Evolutionary conservation across 2,113 vertebrate species (phyloP), one percentile per base, ranked within the genome.

Genomic region (Sciurus niger): DNA sequence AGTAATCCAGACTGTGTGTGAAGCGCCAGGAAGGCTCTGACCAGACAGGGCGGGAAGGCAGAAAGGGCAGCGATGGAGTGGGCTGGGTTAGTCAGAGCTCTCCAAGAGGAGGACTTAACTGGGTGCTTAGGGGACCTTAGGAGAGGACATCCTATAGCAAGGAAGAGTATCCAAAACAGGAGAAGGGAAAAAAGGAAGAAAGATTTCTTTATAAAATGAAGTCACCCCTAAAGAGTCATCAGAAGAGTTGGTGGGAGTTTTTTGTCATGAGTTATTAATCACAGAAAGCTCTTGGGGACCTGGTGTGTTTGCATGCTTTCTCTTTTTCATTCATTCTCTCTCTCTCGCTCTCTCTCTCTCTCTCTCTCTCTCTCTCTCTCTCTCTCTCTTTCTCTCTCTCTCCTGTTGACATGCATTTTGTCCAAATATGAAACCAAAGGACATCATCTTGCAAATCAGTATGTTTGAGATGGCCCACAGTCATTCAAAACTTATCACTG

Each of bases 401-500:
- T 30, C 16, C 8, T 25, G 30, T 9, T 53, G n/a, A 84, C 67
- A 46, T 70, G 40, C 11, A 53, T 95, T 93, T 89, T 70, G 18
- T 84, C 14, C 55, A 58, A 58, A 20, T 28, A 25, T 63, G 9
- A 63, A 63, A 63, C 60, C 60, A 70, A 43, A 72, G 11, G 22
- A 8, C 65, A 95, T 80, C 24, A 20, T 83, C 67, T 65, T 96
- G 11, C 65, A 91, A 93, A 72, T 73, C 30, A 78, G 24, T 88
- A 84, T 65, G 92, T 86, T 74, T 83, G 60, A 80, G 51, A 28
- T 37, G 24, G 34, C 83, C 91, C 48, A 83, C 32, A 90, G 40
- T 95, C 84, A 65, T 84, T 90, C 74, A 67, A 96, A 93, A 92
- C 37, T 43, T 34, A 65, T 65, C 84, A 80, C 74, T 70, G 79